These are phyloP conservation scores for Engraulis encrasicolus DNA, from an alignment of 2,113 vertebrate genomes.

Conservation along the genomic window DNA sequence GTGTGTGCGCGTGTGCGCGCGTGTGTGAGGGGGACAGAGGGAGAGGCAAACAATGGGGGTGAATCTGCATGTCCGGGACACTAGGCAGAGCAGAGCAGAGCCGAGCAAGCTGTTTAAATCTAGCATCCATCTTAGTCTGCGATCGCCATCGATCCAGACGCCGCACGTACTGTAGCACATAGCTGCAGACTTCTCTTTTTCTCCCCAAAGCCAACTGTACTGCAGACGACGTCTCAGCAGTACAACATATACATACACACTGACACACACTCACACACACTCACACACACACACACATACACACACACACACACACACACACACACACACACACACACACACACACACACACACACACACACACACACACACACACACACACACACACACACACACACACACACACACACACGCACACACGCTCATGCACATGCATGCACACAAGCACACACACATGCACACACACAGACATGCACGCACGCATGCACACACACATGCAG, in stretches of 20 bases:
- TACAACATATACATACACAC: constrained; percentile 41
- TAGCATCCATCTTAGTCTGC: constrained; percentile 59
- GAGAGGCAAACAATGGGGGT: constrained; percentile 49
- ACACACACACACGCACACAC: no score
- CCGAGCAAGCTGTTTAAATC: constrained; percentile 51
- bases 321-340: no score
- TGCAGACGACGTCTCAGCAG: constrained; percentile 44
- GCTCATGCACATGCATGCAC: no score
- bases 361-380: no score
- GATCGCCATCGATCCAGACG: constrained; percentile 55
- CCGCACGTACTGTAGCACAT: constrained; percentile 44
- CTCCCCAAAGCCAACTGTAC: constrained; percentile 41
- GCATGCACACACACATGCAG: no score
- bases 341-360: no score
- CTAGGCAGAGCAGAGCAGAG: constrained; percentile 40
- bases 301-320: no score
- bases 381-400: no score
- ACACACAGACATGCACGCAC: no score
- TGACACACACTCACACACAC: constrained; percentile 31
- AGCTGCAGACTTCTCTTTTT: constrained; percentile 39
- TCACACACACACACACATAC: constrained; percentile 18
- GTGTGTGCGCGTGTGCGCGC: no score
- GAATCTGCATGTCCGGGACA: constrained; percentile 54
- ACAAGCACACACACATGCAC: no score
- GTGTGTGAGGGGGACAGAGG: constrained; percentile 10